Percentiles rank a stretch among this genome's conserved stretches.
Conservation (phyloP, 2,797 vertebrate species). For the Phalloptychus januarius region DNA sequence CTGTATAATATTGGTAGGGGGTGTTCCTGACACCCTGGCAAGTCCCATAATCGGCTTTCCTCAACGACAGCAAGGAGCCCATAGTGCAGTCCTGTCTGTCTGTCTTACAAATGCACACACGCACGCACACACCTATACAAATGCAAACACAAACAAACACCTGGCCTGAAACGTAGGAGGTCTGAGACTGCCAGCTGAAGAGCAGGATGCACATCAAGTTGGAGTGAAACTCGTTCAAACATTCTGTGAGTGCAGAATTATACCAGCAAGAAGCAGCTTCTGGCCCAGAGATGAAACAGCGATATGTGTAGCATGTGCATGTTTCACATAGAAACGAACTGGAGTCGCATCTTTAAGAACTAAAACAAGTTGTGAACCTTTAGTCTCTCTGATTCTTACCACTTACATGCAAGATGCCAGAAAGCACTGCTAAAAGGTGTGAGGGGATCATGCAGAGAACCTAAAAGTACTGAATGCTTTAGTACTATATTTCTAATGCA, state of each 20-base stretch:
- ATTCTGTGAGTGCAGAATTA: conserved; percentile 27
- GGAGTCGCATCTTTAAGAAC: conserved; percentile 21
- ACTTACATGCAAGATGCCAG: conserved; percentile 37
- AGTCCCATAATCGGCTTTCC: conserved; percentile 74
- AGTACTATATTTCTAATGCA: not conserved
- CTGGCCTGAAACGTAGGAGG: conserved; percentile 52
- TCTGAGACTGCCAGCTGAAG: conserved; percentile 59
- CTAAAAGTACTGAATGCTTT: not conserved
- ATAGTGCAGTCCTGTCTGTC: conserved; percentile 55
- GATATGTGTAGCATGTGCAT: conserved; percentile 28
- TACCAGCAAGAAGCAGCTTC: conserved; percentile 25
- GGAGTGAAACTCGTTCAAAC: conserved; percentile 42
- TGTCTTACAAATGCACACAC: conserved; percentile 29
- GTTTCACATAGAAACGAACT: not conserved
- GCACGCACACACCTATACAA: conserved; percentile 12
- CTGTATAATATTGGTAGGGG: conserved; percentile 58
- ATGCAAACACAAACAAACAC: conserved; percentile 46
- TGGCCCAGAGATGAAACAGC: conserved; percentile 22
- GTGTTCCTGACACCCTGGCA: conserved; percentile 74
- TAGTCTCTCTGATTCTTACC: conserved; percentile 47
- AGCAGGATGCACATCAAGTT: conserved; percentile 59
- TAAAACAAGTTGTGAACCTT: conserved; percentile 34
- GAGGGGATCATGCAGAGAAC: not conserved
- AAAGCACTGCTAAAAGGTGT: conserved; percentile 24
- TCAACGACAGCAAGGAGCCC: conserved; percentile 63